Evolutionary conservation across 2,113 vertebrate species (phyloP).

Genomic region (Poeciliopsis retropinna): DNA sequence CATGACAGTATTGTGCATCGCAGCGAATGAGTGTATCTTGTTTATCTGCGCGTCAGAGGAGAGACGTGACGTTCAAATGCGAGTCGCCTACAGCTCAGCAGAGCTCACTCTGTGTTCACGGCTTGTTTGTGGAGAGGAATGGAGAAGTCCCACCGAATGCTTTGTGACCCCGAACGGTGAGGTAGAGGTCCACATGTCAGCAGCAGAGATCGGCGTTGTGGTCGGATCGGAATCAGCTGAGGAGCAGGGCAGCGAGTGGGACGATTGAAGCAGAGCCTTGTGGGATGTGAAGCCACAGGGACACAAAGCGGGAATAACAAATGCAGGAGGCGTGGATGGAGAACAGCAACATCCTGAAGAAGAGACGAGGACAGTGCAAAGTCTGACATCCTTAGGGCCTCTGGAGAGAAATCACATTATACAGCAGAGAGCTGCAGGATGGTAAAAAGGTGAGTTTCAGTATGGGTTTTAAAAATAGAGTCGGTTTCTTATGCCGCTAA

Average conservation of each 20-base stretch:
- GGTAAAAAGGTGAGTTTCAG: slow-evolving; percentile 53
- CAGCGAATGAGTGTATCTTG: slow-evolving; percentile 1
- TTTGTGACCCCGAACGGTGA: slow-evolving; percentile 45
- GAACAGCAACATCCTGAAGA: slow-evolving; percentile 22
- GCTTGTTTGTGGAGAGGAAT: slow-evolving; percentile 23
- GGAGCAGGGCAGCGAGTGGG: slow-evolving; percentile 46
- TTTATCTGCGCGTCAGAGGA: slow-evolving; percentile 8
- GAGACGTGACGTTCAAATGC: slow-evolving; percentile 26
- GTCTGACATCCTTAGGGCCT: slow-evolving; percentile 33
- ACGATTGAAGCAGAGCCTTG: slow-evolving; percentile 10
- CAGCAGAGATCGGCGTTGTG: slow-evolving; percentile 37
- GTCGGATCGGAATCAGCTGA: slow-evolving; percentile 39
- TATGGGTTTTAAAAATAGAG: slow-evolving; percentile 52
- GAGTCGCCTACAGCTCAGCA: slow-evolving; percentile 49
- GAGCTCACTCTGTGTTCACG: background rate
- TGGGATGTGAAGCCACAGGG: slow-evolving; percentile 2
- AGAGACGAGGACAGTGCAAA: slow-evolving; percentile 29
- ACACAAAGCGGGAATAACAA: background rate
- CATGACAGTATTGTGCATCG: background rate
- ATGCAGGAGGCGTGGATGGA: background rate
- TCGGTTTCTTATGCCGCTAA: slow-evolving; percentile 27
- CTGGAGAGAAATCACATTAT: slow-evolving; percentile 40
- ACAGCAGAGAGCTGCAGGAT: slow-evolving; percentile 42
- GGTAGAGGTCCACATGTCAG: slow-evolving; percentile 38
- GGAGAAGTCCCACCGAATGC: slow-evolving; percentile 13